Evolutionary conservation across 1,140 invertebrate genomes (phyloP).

Genomic region (Cydia fagiglandana): DNA sequence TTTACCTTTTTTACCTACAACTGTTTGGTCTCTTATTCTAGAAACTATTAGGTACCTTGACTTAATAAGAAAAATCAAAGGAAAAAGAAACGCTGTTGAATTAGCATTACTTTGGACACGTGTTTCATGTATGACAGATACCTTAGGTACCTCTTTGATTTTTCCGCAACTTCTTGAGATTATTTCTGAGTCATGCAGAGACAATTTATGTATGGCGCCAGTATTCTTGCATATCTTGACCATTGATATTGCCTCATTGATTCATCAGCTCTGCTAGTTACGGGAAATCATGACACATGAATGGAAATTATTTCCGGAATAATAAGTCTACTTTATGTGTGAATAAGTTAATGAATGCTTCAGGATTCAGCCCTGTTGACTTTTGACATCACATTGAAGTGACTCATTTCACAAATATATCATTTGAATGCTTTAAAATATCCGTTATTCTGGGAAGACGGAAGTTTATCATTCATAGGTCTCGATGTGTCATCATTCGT

Average conservation of each 20-base stretch:
- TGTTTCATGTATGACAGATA: conserved; percentile 2
- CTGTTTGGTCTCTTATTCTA: not conserved
- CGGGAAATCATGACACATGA: conserved; percentile 58
- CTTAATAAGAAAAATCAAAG: no score
- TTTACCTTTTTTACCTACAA: not conserved
- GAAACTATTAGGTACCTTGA: no score
- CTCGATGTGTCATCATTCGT: conserved; percentile 36
- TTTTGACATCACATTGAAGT: conserved; percentile 40
- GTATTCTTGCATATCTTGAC: conserved; percentile 20
- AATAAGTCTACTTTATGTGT: conserved; percentile 33
- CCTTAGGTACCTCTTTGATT: not conserved
- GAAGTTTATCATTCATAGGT: conserved; percentile 37
- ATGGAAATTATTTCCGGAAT: conserved; percentile 55
- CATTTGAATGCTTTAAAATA: conserved; percentile 33
- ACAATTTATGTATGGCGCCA: conserved; percentile 28
- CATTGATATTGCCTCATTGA: conserved; percentile 51
- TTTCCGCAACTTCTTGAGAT: not conserved
- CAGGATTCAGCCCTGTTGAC: conserved; percentile 37
- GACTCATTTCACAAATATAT: conserved; percentile 43
- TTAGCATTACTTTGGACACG: conserved; percentile 23
- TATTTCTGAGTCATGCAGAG: conserved; percentile 1
- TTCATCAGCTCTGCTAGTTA: conserved; percentile 55
- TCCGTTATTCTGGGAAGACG: conserved; percentile 35
- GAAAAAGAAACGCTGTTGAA: not conserved
- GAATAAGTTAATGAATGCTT: conserved; percentile 29